A percentile compares a stretch with the other conserved stretches of the same genome.
Evolutionary conservation across 2,797 vertebrate genomes (phyloP).

Genomic region (Chelon auratus): DNA sequence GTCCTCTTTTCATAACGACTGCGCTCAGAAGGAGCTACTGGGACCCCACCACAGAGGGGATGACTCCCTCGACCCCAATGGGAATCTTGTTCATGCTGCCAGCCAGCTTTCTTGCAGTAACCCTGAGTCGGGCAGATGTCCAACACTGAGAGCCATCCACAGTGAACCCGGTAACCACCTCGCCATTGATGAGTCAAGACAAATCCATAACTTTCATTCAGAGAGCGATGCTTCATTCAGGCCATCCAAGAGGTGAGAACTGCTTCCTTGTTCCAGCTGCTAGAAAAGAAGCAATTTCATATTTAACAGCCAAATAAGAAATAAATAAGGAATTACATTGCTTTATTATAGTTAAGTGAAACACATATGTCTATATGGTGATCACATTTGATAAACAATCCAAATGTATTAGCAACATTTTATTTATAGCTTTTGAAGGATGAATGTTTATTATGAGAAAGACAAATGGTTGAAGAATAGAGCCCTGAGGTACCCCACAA

Average conservation of each 20-base stretch:
- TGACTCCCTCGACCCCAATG: conserved; percentile 62
- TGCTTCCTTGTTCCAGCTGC: neutral
- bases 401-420: too few species aligned
- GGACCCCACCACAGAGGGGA: neutral
- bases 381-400: too few species aligned
- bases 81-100: conserved; percentile 52
- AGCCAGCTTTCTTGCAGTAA: conserved; percentile 63
- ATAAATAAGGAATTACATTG: neutral
- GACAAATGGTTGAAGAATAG: too few species aligned
- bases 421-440: too few species aligned
- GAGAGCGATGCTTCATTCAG: conserved; percentile 45
- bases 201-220: conserved; percentile 47
- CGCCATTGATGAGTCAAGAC: conserved; percentile 36
- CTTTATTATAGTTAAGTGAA: too few species aligned
- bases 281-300: neutral
- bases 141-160: conserved; percentile 52
- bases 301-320: neutral
- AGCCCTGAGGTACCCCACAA: too few species aligned
- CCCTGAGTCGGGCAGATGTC: conserved; percentile 58
- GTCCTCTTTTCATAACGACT: conserved; percentile 41
- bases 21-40: neutral
- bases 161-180: conserved; percentile 61
- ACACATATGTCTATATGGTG: too few species aligned
- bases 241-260: conserved; percentile 59
- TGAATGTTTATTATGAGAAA: too few species aligned